phyloP scores from a whole-genome alignment of 37 sponge, comb jelly and placozoan genomes.

The Hormiphora californensis region DNA sequence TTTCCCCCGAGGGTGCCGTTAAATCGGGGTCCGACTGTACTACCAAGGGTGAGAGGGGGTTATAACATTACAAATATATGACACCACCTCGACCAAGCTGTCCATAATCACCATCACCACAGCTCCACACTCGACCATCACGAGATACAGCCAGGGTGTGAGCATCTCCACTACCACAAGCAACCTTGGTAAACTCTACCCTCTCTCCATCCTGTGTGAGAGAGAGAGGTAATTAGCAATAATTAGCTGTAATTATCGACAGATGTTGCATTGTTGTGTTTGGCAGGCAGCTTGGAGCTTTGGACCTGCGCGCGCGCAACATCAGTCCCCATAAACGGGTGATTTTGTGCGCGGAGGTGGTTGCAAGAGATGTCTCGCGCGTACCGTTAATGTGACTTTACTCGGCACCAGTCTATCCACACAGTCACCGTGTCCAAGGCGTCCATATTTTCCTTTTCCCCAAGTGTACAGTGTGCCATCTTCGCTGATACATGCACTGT shows the following conservation, averaged over 20 bases:
- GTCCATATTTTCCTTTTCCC: slow-evolving; percentile 83
- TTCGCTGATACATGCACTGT: slow-evolving; percentile 82
- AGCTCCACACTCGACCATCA: slow-evolving; percentile 82
- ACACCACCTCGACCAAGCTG: slow-evolving; percentile 70
- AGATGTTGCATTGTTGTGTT: background rate
- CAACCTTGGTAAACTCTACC: slow-evolving; percentile 64
- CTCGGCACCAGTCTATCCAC: slow-evolving; percentile 79
- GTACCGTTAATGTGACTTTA: too few relatives aligned
- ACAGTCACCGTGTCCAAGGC: slow-evolving; percentile 78
- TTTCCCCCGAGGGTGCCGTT: too few relatives aligned
- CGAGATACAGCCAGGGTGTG: slow-evolving; percentile 78
- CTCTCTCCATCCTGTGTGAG: slow-evolving; percentile 54
- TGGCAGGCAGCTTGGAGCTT: background rate
- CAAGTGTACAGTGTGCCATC: slow-evolving; percentile 82
- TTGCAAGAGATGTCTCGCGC: too few relatives aligned
- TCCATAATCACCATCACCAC: slow-evolving; percentile 85
- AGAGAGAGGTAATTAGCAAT: too few relatives aligned
- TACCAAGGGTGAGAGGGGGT: too few relatives aligned
- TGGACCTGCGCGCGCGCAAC: too few relatives aligned
- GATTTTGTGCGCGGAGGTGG: background rate
- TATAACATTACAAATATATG: too few relatives aligned
- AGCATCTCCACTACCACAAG: slow-evolving; percentile 79
- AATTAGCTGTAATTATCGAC: background rate
- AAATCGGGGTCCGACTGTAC: too few relatives aligned
- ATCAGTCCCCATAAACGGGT: too few relatives aligned